Evolutionary conservation across 2,113 vertebrate species (phyloP).

Genomic region (Bos indicus): DNA sequence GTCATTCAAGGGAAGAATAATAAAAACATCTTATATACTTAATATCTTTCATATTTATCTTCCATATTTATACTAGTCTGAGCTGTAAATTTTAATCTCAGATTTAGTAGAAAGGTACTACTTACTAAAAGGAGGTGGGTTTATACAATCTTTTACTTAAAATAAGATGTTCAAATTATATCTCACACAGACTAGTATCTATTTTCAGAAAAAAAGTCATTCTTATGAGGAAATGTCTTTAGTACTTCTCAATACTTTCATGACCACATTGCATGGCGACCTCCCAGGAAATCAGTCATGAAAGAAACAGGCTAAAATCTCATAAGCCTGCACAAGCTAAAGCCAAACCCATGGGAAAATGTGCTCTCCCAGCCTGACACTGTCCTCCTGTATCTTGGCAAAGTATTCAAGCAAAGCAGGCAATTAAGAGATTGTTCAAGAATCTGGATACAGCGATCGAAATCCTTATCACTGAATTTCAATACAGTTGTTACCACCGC

Average conservation of each 20-base stretch:
- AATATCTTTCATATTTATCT: not conserved
- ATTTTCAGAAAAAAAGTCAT: not conserved
- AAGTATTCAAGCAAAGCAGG: not conserved
- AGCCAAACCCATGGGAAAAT: not conserved
- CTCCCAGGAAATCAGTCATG: not conserved
- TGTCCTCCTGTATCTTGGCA: not conserved
- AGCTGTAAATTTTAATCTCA: not conserved
- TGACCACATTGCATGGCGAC: not conserved
- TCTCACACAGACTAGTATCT: not conserved
- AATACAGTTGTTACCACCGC: not conserved
- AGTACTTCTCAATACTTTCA: not conserved
- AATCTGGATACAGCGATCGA: not conserved
- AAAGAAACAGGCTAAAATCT: not conserved
- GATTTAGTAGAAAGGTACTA: not conserved
- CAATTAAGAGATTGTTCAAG: not conserved
- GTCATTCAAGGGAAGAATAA: not conserved
- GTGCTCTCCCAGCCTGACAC: not conserved
- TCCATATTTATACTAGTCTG: not conserved
- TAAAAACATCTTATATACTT: not conserved
- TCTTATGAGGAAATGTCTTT: slow-evolving; percentile 8
- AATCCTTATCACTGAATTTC: not conserved
- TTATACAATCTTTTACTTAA: not conserved
- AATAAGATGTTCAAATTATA: not conserved
- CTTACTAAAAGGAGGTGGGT: not conserved
- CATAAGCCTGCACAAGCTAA: not conserved